These are phyloP conservation scores for Xerus rutilus DNA, from an alignment of 2,797 vertebrate species.

Conservation along the genomic window DNA sequence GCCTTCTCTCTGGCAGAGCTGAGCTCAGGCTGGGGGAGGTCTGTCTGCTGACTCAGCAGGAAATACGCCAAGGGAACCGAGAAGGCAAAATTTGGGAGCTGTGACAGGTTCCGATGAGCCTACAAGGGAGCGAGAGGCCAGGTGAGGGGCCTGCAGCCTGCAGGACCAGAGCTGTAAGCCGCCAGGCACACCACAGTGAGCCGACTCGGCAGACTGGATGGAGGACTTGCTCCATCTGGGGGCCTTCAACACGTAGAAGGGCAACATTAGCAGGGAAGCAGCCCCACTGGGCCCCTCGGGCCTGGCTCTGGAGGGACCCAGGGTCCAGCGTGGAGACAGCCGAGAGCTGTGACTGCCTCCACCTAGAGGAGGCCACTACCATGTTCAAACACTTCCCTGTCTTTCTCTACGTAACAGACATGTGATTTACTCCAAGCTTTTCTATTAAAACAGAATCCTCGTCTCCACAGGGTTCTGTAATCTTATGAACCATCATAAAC, in stretches of 20 bases:
- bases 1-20: constrained; percentile 87
- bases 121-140: constrained; percentile 76
- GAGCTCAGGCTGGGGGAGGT: constrained; percentile 89
- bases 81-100: constrained; percentile 98
- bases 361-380: background rate
- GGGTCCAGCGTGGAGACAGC: no score
- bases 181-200: no score
- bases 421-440: background rate
- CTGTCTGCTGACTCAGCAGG: constrained; percentile 95
- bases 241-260: no score
- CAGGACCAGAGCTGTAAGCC: background rate
- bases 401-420: background rate
- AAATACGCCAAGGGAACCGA: constrained; percentile 95
- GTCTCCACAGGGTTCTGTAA: no score
- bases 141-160: background rate
- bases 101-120: constrained; percentile 96
- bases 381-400: no score
- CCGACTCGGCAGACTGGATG: background rate
- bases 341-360: background rate
- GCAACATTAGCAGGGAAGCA: no score
- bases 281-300: no score
- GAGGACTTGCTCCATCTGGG: no score
- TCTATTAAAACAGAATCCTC: rapidly evolving
- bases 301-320: no score
- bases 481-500: background rate